Evolutionary conservation across 2,797 vertebrate genomes (phyloP).

Genomic region (Rhincodon typus): DNA sequence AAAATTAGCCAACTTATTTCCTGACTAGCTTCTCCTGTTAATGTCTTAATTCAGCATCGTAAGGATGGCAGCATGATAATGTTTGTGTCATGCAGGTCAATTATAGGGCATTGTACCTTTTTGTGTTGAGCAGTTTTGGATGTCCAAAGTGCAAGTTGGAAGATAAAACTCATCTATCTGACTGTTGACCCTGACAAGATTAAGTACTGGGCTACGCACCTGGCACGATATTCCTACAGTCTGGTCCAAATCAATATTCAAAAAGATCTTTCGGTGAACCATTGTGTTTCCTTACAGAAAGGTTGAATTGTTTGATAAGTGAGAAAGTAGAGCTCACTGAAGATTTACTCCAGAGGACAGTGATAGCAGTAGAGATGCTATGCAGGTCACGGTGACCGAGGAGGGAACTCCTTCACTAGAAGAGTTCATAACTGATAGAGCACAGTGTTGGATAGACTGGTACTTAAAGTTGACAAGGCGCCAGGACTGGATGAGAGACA

Average conservation of each 20-base stretch:
- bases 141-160: not conserved
- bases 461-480: too few species aligned
- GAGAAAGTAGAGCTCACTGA: not conserved
- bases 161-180: not conserved
- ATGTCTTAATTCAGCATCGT: not conserved
- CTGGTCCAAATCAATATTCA: not conserved
- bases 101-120: not conserved
- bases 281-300: not conserved
- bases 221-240: not conserved
- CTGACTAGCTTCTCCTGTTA: not conserved
- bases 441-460: too few species aligned
- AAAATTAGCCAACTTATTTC: conserved; percentile 19
- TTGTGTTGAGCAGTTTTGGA: not conserved
- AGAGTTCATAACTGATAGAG: too few species aligned
- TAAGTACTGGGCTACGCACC: not conserved
- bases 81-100: not conserved
- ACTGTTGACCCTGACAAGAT: not conserved
- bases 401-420: too few species aligned
- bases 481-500: too few species aligned
- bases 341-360: not conserved
- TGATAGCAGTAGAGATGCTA: not conserved
- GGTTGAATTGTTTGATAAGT: not conserved
- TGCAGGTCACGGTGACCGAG: too few species aligned
- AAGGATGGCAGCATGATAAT: not conserved
- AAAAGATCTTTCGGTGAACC: not conserved